Conservation (phyloP, 2,888 invertebrate species). For the Tethea ocularis region DNA sequence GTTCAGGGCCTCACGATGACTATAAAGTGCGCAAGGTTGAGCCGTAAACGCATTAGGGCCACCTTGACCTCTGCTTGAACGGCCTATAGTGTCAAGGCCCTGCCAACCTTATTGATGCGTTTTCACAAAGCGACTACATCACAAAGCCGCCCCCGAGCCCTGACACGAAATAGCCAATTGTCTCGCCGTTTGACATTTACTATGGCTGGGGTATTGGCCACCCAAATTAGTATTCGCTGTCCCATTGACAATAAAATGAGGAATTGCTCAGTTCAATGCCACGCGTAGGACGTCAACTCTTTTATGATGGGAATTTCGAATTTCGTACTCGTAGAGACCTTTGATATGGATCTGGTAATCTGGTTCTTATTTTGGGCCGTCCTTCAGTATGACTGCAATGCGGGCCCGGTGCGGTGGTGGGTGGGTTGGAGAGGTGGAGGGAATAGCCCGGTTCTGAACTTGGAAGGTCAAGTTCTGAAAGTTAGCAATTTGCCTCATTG, state of each 20-base stretch:
- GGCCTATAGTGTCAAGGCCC: constrained; percentile 64
- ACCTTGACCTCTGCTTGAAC: constrained; percentile 65
- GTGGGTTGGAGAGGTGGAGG: constrained; percentile 36
- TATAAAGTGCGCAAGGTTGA: constrained; percentile 63
- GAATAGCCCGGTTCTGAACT: constrained; percentile 60
- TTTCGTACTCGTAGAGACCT: constrained; percentile 34
- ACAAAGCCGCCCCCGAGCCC: constrained; percentile 42
- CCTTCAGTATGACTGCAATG: constrained; percentile 78
- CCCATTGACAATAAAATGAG: constrained; percentile 35
- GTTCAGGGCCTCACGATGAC: constrained; percentile 52
- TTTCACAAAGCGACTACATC: constrained; percentile 46
- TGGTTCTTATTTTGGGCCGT: constrained; percentile 56
- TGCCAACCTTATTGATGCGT: constrained; percentile 50
- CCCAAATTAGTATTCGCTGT: constrained; percentile 45
- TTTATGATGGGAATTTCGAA: constrained; percentile 27
- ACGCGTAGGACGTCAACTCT: constrained; percentile 39
- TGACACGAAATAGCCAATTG: constrained; percentile 53
- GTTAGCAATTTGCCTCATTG: constrained; percentile 63
- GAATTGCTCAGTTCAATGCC: constrained; percentile 31
- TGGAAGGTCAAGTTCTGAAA: constrained; percentile 76
- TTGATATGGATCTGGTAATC: constrained; percentile 44
- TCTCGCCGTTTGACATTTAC: constrained; percentile 39
- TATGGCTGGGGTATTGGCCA: constrained; percentile 33
- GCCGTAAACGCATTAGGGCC: constrained; percentile 61
- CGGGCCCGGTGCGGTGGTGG: constrained; percentile 60